These are phyloP conservation scores for Siphlonurus alternatus DNA, from an alignment of 2,888 invertebrate species.

Conservation along the genomic window DNA sequence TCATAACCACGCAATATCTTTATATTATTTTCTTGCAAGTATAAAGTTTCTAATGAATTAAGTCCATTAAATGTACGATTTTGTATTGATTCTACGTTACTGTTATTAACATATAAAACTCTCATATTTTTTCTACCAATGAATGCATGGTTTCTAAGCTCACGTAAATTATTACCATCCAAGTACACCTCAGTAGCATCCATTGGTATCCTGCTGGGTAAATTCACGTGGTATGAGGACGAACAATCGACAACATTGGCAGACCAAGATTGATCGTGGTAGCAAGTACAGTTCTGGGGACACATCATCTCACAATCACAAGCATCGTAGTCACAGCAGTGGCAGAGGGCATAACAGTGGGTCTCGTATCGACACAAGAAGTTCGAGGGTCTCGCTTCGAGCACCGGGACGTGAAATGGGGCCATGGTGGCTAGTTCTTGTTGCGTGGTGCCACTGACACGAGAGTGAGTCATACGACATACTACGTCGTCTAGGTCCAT, in stretches of 20 bases:
- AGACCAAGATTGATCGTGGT: slow-evolving; percentile 73
- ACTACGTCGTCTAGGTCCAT: slow-evolving; percentile 69
- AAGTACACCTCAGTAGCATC: slow-evolving; percentile 76
- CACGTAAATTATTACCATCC: slow-evolving; percentile 64
- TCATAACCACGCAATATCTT: slow-evolving; percentile 56
- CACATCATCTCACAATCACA: slow-evolving; percentile 90
- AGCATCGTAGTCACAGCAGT: slow-evolving; percentile 81
- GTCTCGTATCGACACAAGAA: slow-evolving; percentile 71
- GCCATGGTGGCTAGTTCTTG: background rate
- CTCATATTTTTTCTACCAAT: slow-evolving; percentile 66
- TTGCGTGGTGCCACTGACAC: slow-evolving; percentile 40
- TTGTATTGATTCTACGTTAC: slow-evolving; percentile 59
- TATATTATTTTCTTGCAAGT: slow-evolving; percentile 57
- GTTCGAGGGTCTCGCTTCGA: slow-evolving; percentile 63
- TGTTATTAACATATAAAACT: slow-evolving; percentile 57
- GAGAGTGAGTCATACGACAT: slow-evolving; percentile 62
- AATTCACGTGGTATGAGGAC: slow-evolving; percentile 45
- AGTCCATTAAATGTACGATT: slow-evolving; percentile 76
- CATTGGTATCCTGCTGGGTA: slow-evolving; percentile 77
- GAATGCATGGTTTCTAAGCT: slow-evolving; percentile 65
- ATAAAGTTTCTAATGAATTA: slow-evolving; percentile 53
- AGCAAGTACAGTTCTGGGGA: slow-evolving; percentile 73
- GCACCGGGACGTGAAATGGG: slow-evolving; percentile 49
- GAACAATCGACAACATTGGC: slow-evolving; percentile 76
- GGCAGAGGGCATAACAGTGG: slow-evolving; percentile 73